Evolutionary conservation across 2,888 invertebrate species (phyloP).

Genomic region (Platycheirus rosarum): DNA sequence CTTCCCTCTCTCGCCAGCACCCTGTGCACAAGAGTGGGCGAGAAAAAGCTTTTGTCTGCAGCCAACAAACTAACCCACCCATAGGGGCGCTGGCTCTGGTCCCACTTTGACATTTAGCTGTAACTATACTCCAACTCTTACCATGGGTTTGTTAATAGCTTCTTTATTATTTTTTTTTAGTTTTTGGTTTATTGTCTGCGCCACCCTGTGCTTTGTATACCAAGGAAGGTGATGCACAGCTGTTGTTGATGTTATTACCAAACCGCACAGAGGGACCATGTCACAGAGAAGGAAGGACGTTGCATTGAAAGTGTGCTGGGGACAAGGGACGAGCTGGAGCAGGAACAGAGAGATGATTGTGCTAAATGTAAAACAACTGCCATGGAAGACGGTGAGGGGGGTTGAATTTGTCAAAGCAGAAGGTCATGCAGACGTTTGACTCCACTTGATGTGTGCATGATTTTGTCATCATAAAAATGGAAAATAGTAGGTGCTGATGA

Average conservation of each 20-base stretch:
- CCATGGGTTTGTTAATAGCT: slow-evolving; percentile 37
- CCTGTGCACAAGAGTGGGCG: background rate
- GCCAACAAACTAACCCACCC: slow-evolving; percentile 16
- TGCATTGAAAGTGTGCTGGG: slow-evolving; percentile 44
- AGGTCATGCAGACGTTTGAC: slow-evolving; percentile 74
- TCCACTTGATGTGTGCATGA: slow-evolving; percentile 73
- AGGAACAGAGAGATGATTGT: slow-evolving; percentile 1
- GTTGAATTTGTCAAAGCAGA: slow-evolving; percentile 70
- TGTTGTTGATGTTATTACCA: slow-evolving; percentile 66
- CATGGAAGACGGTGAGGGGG: too few species aligned
- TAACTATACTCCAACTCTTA: slow-evolving; percentile 42
- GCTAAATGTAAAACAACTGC: slow-evolving; percentile 65
- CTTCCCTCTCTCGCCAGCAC: background rate
- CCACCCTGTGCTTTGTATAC: slow-evolving; percentile 24
- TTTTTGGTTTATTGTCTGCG: slow-evolving; percentile 22
- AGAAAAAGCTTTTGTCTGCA: slow-evolving; percentile 45
- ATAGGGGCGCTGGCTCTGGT: slow-evolving; percentile 7
- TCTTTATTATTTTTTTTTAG: slow-evolving; percentile 1
- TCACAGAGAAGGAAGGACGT: slow-evolving; percentile 71
- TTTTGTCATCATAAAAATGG: slow-evolving; percentile 54
- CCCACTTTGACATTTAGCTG: slow-evolving; percentile 30
- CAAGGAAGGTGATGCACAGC: slow-evolving; percentile 58
- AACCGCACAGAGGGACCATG: slow-evolving; percentile 69
- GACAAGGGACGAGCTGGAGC: background rate
- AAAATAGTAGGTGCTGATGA: slow-evolving; percentile 39